A percentile compares a stretch with the other conserved stretches of the same genome.
Evolutionary conservation across 2,113 vertebrate species (phyloP).

Genomic region (Percina caprodes): DNA sequence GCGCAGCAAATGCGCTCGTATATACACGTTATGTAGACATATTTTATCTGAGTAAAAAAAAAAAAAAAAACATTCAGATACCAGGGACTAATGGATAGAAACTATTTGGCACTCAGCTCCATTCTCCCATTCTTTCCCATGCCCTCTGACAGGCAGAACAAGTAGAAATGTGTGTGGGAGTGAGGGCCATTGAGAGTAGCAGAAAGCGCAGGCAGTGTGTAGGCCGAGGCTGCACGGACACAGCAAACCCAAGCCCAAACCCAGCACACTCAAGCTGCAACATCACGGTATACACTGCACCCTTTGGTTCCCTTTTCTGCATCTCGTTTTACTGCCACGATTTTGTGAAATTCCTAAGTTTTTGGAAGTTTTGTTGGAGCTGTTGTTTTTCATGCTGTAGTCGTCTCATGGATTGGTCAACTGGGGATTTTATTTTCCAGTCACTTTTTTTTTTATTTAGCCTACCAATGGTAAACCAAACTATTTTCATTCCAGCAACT

Average conservation of each 20-base stretch:
- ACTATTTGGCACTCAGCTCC: background rate
- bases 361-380: background rate
- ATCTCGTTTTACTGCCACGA: accelerated
- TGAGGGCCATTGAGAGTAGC: conserved; percentile 72
- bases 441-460: background rate
- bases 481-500: background rate
- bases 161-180: conserved; percentile 89
- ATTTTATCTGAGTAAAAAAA: background rate
- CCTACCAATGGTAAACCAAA: background rate
- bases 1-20: background rate
- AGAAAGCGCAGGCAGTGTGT: conserved; percentile 63
- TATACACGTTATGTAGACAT: background rate
- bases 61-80: background rate
- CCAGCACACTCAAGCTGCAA: conserved; percentile 17
- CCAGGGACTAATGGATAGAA: background rate
- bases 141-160: conserved; percentile 28
- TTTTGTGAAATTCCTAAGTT: background rate
- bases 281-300: background rate
- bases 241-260: conserved; percentile 16
- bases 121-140: conserved; percentile 9
- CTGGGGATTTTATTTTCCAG: background rate
- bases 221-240: conserved; percentile 38
- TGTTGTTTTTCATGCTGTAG: background rate
- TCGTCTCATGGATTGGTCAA: background rate
- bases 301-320: accelerated